Base-by-base conservation (phyloP, 2,113 vertebrate species). In the Nerophis lumbriciformis region DNA sequence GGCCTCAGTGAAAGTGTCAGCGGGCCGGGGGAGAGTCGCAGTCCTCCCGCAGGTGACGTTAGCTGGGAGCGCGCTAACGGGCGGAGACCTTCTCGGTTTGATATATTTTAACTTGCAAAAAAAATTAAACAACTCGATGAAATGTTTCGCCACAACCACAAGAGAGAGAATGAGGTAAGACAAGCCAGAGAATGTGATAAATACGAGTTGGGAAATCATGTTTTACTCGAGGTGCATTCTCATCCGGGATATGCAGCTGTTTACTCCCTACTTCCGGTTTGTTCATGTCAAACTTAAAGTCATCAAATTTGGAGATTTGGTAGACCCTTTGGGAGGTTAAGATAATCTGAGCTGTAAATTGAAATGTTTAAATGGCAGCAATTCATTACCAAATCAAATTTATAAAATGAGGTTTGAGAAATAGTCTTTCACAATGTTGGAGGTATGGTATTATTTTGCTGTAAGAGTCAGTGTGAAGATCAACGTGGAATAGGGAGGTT, bases 31-130 rank as follows among this genome's bases (percentile, higher is more conserved):
- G 71, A 61, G 37, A 47, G 65, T 55, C 14, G 58, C 66, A 63
- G 47, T 1, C 66, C 70, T 63, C 52, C 48, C 35, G 66, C 36
- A 54, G 35, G 54, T 14, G 67, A 53, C 54, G 65, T 72, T 82
- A 80, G 78, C 83, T 6, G 14, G 78, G 65, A 54, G 14, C 14
- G 55, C 59, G 81, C 75, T 75, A 85, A 58, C 76, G 39, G 67
- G 13, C 53, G n/a, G 50, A 48, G 58, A 57, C 11, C 8, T 44
- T 14, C 36, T 48, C 55, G 0, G 10, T 48, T 51, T 5, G 12
- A 8, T 4, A 44, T 10, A 28, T 62, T 61, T 72, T 13, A 14
- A 38, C 53, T 67, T 50, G 53, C 5, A n/a, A 1, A 0, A 79
- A 42, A 61, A 54, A 53, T 2, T n/a, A 52, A 48, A 7, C 38